Evolutionary conservation across 1,140 invertebrate species (phyloP).

Genomic region (Acromyrmex charruanus): DNA sequence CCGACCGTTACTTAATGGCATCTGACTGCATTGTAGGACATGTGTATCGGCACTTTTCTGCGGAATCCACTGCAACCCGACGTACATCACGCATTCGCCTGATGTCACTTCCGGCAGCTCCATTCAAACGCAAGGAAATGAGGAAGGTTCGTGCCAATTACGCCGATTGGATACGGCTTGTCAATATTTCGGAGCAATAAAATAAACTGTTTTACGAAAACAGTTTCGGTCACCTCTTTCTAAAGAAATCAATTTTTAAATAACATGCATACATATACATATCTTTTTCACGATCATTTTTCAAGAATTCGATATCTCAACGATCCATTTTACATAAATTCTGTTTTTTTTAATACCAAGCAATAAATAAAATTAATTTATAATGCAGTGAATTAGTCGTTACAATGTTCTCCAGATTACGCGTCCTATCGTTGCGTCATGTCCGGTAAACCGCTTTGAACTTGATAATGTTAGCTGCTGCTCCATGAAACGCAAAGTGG

Average conservation of each 20-base stretch:
- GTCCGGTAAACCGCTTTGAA: conserved; percentile 50
- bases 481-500: conserved; percentile 43
- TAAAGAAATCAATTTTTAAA: neutral
- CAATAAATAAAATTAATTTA: neutral
- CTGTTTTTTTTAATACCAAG: neutral
- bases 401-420: neutral
- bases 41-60: conserved; percentile 59
- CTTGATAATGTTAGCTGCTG: conserved; percentile 54
- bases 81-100: conserved; percentile 16
- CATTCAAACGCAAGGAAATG: conserved; percentile 65
- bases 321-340: no score
- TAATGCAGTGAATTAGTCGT: neutral
- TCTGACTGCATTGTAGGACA: conserved; percentile 63
- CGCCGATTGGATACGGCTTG: neutral
- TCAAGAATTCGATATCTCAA: neutral
- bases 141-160: conserved; percentile 51
- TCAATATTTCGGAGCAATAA: neutral
- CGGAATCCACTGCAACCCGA: conserved; percentile 33
- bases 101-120: conserved; percentile 70
- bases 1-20: conserved; percentile 51
- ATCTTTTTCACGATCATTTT: neutral
- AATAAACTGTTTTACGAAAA: neutral
- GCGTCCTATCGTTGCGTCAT: conserved; percentile 29
- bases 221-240: neutral
- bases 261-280: neutral